Evolutionary conservation across 2,113 vertebrate species (phyloP).

Genomic region (Microtus ochrogaster): DNA sequence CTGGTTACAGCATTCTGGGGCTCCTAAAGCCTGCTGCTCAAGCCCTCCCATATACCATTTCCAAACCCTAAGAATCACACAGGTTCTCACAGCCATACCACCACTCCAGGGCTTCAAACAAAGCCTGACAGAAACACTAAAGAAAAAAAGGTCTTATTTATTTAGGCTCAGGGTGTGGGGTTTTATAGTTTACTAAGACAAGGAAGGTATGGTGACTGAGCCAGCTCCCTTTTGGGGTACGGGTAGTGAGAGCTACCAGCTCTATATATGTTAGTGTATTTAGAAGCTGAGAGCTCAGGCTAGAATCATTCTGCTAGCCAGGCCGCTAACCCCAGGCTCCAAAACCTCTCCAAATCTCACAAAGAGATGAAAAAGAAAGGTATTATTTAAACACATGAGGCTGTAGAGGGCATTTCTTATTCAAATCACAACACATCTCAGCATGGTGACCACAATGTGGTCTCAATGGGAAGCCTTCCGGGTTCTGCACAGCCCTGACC

Average conservation of each 20-base stretch:
- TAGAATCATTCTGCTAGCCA: neutral
- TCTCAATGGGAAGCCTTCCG: neutral
- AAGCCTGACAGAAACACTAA: neutral
- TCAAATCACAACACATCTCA: neutral
- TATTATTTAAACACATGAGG: neutral
- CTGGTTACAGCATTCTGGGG: neutral
- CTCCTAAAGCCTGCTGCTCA: neutral
- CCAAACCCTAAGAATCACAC: neutral
- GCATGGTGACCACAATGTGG: neutral
- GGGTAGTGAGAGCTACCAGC: neutral
- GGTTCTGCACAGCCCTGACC: neutral
- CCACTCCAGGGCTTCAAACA: neutral
- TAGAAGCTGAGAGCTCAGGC: neutral
- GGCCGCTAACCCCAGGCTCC: neutral
- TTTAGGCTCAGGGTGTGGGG: neutral
- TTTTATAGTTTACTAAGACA: neutral
- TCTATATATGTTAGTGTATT: neutral
- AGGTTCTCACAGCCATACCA: neutral
- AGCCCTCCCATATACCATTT: neutral
- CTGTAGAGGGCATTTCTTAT: too few species aligned
- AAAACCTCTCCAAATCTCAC: neutral
- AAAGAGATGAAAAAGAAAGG: neutral
- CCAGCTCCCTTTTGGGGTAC: too few species aligned
- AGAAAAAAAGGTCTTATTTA: neutral
- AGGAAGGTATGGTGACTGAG: neutral